Evolutionary conservation across 2,888 invertebrate genomes (phyloP).

Genomic region (Druceiella hillmani): DNA sequence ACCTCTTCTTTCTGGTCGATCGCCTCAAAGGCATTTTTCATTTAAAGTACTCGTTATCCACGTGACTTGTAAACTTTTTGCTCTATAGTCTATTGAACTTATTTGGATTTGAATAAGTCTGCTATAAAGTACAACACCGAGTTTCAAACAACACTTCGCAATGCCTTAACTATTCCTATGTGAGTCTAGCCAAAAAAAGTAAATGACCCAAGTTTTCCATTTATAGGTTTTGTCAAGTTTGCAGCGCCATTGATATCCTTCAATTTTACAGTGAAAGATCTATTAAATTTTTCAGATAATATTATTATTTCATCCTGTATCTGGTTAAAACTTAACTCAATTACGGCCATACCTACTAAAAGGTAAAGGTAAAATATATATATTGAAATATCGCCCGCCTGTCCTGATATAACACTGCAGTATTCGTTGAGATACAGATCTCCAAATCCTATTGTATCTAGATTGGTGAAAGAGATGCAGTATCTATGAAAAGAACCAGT

Average conservation of each 20-base stretch:
- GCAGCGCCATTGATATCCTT: constrained; percentile 41
- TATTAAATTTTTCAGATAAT: constrained; percentile 37
- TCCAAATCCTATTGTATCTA: constrained; percentile 81
- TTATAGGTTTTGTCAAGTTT: constrained; percentile 53
- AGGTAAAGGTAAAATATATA: constrained; percentile 78
- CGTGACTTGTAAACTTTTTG: constrained; percentile 34
- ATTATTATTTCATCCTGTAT: constrained; percentile 69
- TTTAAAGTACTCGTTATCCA: constrained; percentile 50
- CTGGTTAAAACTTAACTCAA: constrained; percentile 83
- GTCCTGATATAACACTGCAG: constrained; percentile 38
- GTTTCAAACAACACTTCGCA: constrained; percentile 28
- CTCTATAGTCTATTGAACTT: constrained; percentile 56
- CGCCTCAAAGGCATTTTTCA: constrained; percentile 61
- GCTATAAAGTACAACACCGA: too few relatives aligned
- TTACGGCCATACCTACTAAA: constrained; percentile 76
- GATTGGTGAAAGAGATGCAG: constrained; percentile 73
- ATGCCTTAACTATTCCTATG: constrained; percentile 35
- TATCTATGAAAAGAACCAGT: constrained; percentile 90
- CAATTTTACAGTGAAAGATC: constrained; percentile 26
- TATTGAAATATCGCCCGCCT: constrained; percentile 59
- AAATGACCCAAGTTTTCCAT: too few relatives aligned
- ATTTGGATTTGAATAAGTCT: constrained; percentile 33
- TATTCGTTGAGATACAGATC: constrained; percentile 65
- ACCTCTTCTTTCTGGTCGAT: constrained; percentile 57
- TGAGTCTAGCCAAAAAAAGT: too few relatives aligned